Conservation (phyloP, 2,888 invertebrate species). For the Aphrophora alni region DNA sequence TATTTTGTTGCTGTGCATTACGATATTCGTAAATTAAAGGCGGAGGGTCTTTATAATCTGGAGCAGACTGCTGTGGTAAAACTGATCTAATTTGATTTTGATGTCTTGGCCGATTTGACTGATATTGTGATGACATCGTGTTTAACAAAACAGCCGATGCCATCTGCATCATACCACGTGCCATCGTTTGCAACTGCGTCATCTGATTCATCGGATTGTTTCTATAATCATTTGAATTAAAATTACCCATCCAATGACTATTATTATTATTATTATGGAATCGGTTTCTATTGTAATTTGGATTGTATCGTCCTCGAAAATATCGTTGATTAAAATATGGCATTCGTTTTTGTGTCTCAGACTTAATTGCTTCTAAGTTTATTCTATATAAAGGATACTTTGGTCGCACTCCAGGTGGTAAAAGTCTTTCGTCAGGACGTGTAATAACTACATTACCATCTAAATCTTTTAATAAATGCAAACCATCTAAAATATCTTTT, state of each 20-base stretch:
- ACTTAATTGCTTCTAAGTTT: not conserved
- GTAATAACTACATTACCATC: constrained; percentile 22
- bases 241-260: not conserved
- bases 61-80: not conserved
- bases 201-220: not conserved
- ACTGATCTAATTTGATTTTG: not conserved
- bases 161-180: constrained; percentile 43
- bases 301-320: constrained; percentile 13
- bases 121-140: not conserved
- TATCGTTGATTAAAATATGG: not conserved
- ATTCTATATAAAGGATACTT: constrained; percentile 21
- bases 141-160: constrained; percentile 41
- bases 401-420: constrained; percentile 10
- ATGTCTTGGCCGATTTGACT: not conserved
- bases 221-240: not conserved
- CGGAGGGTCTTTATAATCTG: not conserved
- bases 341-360: not conserved
- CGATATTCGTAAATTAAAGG: not conserved
- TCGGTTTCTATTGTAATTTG: constrained; percentile 18
- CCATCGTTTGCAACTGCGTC: constrained; percentile 29
- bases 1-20: not conserved
- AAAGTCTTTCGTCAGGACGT: constrained; percentile 7
- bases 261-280: constrained; percentile 7
- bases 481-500: constrained; percentile 25
- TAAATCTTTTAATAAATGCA: constrained; percentile 14